Evolutionary conservation across 2,113 vertebrate genomes (phyloP).

Genomic region (Amia ocellicauda): DNA sequence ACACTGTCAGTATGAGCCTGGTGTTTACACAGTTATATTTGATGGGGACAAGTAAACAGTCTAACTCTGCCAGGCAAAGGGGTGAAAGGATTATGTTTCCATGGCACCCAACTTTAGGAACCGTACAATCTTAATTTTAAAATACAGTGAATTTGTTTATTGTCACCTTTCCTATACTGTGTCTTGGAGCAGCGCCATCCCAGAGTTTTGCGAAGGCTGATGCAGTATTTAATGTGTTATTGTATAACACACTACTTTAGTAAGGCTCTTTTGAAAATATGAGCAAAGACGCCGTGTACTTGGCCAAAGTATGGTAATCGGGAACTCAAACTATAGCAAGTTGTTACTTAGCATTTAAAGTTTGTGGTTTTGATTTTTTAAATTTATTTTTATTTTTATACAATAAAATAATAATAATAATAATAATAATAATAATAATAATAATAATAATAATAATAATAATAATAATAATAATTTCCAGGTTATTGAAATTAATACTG

Average conservation of each 20-base stretch:
- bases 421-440: constrained; percentile 12
- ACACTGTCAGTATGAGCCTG: constrained; percentile 48
- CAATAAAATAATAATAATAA: too few relatives aligned
- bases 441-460: neutral
- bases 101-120: constrained; percentile 64
- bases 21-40: constrained; percentile 68
- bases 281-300: too few relatives aligned
- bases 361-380: too few relatives aligned
- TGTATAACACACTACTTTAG: too few relatives aligned
- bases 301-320: too few relatives aligned
- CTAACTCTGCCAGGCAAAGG: constrained; percentile 54
- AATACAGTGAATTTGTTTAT: constrained; percentile 56
- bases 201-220: neutral
- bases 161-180: constrained; percentile 31
- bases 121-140: constrained; percentile 60
- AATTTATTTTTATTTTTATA: too few relatives aligned
- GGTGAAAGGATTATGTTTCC: constrained; percentile 64
- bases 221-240: too few relatives aligned
- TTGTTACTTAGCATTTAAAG: too few relatives aligned
- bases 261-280: too few relatives aligned
- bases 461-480: constrained; percentile 8
- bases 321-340: too few relatives aligned
- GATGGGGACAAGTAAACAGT: constrained; percentile 67
- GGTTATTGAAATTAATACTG: too few relatives aligned
- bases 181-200: constrained; percentile 12